Base-by-base conservation (phyloP, 2,797 vertebrate species). In the Pitangus sulphuratus region DNA sequence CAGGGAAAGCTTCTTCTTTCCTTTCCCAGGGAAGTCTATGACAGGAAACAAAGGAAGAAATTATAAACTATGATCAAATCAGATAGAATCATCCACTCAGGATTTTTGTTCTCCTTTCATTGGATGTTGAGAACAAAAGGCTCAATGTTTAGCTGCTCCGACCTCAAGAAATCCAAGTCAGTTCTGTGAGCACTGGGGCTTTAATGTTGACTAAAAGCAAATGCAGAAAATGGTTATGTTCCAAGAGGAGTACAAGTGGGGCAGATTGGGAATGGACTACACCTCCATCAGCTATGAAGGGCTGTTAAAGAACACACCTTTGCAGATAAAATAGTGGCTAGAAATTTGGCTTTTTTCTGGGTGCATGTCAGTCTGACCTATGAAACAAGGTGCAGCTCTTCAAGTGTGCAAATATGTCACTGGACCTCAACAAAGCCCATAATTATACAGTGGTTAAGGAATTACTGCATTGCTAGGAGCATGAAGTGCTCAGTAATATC, bases 21-120 rank as follows among this genome's bases (percentile, higher is more conserved):
- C 93, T 96, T 97, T 97, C 96, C 91, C 95, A 97, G 94, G 90
- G 91, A 95, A 96, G 89, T 89, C 77, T 60, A 84, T 33, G 85
- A 81, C 95, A 96, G 92, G 87, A 93, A 95, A 90, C 80, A 96
- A 95, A 92, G 89, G 91, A 90, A 84, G 80, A 95, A 95, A 84
- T 94, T 82, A 90, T 74, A 94, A 91, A 87, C 1, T 26, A 57
- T 94, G 93, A 93, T 96, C 85, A 87, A 93, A 77, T 94, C 71
- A 84, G 91, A 94, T 89, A 88, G 75, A 90, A 91, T 95, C 91
- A 95, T 87, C 51, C 64, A 33, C 87, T 79, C n/a, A 28, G 87
- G 87, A 96, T 81, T 88, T 89, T 88, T 11, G 1, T 88, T 94
- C 74, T 88, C 56, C 74, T 75, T 87, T 90, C 70, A 56, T 15